Evolutionary conservation across 2,797 vertebrate species (phyloP).

Genomic region (Spheniscus humboldti): DNA sequence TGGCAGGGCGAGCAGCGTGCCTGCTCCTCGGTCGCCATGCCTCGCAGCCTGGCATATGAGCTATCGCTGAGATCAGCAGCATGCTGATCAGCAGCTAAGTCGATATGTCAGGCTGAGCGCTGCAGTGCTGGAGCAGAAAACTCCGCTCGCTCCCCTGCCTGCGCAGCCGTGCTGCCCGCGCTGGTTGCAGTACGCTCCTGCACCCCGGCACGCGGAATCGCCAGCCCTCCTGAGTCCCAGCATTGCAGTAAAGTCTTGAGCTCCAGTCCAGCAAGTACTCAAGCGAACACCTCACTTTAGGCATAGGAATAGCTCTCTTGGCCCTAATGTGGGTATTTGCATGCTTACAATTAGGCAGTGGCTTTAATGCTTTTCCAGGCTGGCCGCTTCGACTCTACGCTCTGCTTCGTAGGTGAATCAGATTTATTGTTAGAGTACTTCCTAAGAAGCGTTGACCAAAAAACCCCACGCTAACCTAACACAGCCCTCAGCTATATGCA

Average conservation of each 20-base stretch:
- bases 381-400: not conserved
- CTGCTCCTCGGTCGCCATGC: not conserved
- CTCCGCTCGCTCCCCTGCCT: not conserved
- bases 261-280: not conserved
- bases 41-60: fast-evolving
- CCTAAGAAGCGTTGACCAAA: not conserved
- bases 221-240: not conserved
- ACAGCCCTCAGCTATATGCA: not conserved
- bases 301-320: not conserved
- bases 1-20: not conserved
- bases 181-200: not conserved
- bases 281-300: not conserved
- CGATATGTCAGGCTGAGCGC: fast-evolving
- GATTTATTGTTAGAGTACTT: not conserved
- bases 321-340: not conserved
- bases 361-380: not conserved
- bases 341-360: not conserved
- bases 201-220: fast-evolving
- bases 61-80: not conserved
- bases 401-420: not conserved
- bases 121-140: not conserved
- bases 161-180: not conserved
- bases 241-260: not conserved
- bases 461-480: not conserved
- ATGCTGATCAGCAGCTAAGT: fast-evolving